phyloP scores from a whole-genome alignment of 2,797 vertebrate genomes.

The Bryconaethiops microstoma region DNA sequence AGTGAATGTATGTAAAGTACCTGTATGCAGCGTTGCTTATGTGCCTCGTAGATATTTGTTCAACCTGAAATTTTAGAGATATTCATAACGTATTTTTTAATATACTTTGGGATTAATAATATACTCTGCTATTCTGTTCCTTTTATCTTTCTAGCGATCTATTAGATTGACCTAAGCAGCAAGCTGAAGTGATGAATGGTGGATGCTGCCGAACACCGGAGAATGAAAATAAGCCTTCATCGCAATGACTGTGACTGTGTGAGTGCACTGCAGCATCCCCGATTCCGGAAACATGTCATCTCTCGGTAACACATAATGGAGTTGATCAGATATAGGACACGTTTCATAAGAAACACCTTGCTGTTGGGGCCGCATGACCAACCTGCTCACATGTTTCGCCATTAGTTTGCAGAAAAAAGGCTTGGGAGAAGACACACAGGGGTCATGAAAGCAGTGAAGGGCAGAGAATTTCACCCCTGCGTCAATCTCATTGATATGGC shows the following conservation, averaged over 20 bases:
- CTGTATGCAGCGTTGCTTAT: no score
- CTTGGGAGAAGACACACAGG: not conserved
- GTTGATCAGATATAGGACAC: conserved; percentile 29
- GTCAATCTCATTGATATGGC: not conserved
- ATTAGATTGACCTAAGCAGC: not conserved
- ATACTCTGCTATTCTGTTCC: no score
- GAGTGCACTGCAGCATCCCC: not conserved
- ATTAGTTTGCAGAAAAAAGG: not conserved
- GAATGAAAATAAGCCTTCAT: not conserved
- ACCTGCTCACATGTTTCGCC: not conserved
- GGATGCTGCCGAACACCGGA: not conserved
- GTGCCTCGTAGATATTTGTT: no score
- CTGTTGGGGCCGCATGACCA: not conserved
- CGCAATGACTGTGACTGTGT: not conserved
- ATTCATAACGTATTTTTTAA: no score
- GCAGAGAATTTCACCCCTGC: not conserved
- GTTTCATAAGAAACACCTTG: not conserved
- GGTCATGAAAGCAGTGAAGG: not conserved
- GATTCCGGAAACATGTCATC: conserved; percentile 1
- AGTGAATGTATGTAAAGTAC: no score
- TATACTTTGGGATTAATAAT: no score
- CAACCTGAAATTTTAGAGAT: no score
- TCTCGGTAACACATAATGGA: conserved; percentile 16
- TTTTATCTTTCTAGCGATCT: no score
- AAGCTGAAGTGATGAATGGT: not conserved